These are phyloP conservation scores for Drosophila hamatofila DNA, from an alignment of 2,888 invertebrate species.

Conservation along the genomic window DNA sequence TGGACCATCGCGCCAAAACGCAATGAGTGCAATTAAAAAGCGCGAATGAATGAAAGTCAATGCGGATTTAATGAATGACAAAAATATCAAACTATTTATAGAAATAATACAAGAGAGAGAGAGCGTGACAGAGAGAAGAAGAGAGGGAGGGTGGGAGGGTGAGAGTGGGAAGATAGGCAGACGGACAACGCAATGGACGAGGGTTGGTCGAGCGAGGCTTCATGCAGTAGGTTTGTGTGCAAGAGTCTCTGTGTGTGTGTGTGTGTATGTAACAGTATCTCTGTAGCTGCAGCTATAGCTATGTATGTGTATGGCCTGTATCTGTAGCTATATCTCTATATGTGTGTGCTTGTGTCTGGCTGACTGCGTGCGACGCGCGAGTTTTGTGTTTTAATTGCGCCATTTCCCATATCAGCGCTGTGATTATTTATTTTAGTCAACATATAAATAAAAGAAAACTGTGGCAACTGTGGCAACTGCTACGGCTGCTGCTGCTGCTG, in stretches of 20 bases:
- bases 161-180: slow-evolving; percentile 10
- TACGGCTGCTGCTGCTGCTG: slow-evolving; percentile 15
- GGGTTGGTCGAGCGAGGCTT: slow-evolving; percentile 23
- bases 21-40: slow-evolving; percentile 67
- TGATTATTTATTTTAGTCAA: slow-evolving; percentile 76
- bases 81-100: slow-evolving; percentile 70
- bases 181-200: slow-evolving; percentile 30
- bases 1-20: slow-evolving; percentile 15
- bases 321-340: slow-evolving; percentile 7
- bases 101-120: slow-evolving; percentile 9
- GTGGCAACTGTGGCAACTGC: slow-evolving; percentile 23
- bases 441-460: slow-evolving; percentile 64
- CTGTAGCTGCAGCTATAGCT: slow-evolving; percentile 14
- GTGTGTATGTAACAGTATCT: slow-evolving; percentile 6
- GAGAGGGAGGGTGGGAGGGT: too few relatives aligned
- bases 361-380: slow-evolving; percentile 41
- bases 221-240: neutral
- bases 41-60: slow-evolving; percentile 71
- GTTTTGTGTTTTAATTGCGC: slow-evolving; percentile 72
- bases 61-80: slow-evolving; percentile 75
- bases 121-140: neutral
- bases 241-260: neutral
- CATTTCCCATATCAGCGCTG: slow-evolving; percentile 77
- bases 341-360: slow-evolving; percentile 24
- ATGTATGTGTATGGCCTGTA: neutral